These are phyloP conservation scores for Scaptomyza montana DNA, from an alignment of 1,140 invertebrate genomes.

Conservation along the genomic window DNA sequence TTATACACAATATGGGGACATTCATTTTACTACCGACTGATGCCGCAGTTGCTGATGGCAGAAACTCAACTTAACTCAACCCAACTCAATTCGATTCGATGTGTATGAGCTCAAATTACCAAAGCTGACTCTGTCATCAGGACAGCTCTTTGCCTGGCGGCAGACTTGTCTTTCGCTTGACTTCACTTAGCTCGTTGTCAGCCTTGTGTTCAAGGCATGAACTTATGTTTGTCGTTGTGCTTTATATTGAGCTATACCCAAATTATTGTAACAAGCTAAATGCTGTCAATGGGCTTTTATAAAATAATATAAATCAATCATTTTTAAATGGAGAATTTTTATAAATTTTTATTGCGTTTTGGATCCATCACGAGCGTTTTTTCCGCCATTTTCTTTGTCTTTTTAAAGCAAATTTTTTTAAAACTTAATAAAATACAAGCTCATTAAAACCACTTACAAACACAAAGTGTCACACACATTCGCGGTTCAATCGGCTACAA, in stretches of 20 bases:
- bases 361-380: no score
- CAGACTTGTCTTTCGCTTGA: conserved; percentile 26
- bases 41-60: conserved; percentile 33
- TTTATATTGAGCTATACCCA: conserved; percentile 15
- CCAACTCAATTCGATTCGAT: conserved; percentile 18
- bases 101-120: conserved; percentile 5
- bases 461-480: not conserved
- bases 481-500: conserved; percentile 43
- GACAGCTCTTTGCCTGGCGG: conserved; percentile 3
- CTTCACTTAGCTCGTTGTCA: conserved; percentile 26
- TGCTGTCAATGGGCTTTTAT: not conserved
- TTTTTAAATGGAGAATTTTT: no score
- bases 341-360: not conserved
- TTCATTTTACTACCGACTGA: conserved; percentile 29
- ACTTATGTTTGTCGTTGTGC: not conserved
- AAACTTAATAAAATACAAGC: no score
- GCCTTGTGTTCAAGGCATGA: not conserved
- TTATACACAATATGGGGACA: conserved; percentile 22
- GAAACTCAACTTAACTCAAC: conserved; percentile 43
- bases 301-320: not conserved
- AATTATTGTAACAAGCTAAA: not conserved
- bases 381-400: no score
- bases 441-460: conserved; percentile 22
- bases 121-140: conserved; percentile 44
- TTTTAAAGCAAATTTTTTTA: no score